These are phyloP conservation scores for Lamellibrachia satsuma DNA, from an alignment of 2,888 invertebrate genomes.

Conservation along the genomic window DNA sequence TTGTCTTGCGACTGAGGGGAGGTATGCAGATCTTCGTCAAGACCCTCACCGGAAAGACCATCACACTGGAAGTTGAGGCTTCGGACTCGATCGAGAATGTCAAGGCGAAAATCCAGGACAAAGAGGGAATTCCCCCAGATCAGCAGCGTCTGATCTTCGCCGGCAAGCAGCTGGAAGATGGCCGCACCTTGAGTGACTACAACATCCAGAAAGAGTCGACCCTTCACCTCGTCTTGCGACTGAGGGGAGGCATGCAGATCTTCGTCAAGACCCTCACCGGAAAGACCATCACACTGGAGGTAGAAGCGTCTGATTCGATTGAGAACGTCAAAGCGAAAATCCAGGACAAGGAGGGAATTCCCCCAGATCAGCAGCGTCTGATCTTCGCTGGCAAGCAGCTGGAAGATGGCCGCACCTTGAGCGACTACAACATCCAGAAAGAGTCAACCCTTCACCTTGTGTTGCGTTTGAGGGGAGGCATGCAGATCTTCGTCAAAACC, in stretches of 20 bases:
- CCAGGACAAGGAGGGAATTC: conserved; percentile 66
- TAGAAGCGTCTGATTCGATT: conserved; percentile 82
- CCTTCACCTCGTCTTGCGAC: conserved; percentile 67
- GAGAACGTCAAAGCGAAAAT: conserved; percentile 85
- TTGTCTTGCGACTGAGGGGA: conserved; percentile 84
- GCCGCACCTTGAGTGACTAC: conserved; percentile 88
- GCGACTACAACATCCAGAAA: conserved; percentile 95
- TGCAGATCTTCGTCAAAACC: conserved; percentile 47
- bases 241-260: conserved; percentile 62
- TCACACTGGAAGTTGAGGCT: conserved; percentile 73
- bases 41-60: conserved; percentile 44
- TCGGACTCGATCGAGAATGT: conserved; percentile 96
- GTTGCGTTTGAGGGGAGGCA: conserved; percentile 31
- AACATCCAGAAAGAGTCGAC: conserved; percentile 95
- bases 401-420: conserved; percentile 89
- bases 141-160: conserved; percentile 91
- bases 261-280: conserved; percentile 47
- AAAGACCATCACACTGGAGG: conserved; percentile 60
- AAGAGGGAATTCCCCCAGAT: conserved; percentile 72
- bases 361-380: conserved; percentile 78
- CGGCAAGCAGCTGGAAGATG: conserved; percentile 92
- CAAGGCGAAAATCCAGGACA: conserved; percentile 70
- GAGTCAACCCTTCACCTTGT: conserved; percentile 92
- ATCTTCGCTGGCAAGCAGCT: conserved; percentile 93
- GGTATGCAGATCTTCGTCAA: conserved; percentile 49